A percentile compares a stretch with the other conserved stretches of the same genome.
These are phyloP conservation scores for Leptinotarsa texana DNA, from an alignment of 1,140 invertebrate genomes.

Conservation along the genomic window DNA sequence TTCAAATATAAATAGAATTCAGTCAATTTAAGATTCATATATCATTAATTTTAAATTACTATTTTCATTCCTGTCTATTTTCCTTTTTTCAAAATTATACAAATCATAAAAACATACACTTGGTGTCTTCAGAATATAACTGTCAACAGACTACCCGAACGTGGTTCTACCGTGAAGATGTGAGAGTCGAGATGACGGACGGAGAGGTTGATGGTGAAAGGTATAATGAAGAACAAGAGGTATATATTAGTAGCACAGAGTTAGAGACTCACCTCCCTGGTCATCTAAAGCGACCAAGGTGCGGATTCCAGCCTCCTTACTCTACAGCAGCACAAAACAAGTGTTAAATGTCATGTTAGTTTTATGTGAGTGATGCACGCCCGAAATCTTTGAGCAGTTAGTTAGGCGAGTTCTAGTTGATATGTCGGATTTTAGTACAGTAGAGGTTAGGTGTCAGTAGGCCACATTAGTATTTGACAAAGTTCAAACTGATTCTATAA, in stretches of 20 bases:
- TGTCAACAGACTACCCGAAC: not conserved
- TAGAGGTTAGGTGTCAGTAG: no score
- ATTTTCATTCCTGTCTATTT: no score
- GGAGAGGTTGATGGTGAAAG: conserved; percentile 18
- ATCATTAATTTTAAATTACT: no score
- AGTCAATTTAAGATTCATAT: no score
- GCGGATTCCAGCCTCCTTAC: conserved; percentile 99
- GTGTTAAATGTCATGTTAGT: conserved; percentile 61
- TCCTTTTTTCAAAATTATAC: no score
- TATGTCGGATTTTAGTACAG: no score
- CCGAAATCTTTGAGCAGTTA: conserved; percentile 36
- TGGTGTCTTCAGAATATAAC: no score
- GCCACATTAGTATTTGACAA: no score
- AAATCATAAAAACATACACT: no score
- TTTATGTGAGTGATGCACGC: conserved; percentile 44
- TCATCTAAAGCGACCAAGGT: conserved; percentile 98
- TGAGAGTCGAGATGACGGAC: conserved; percentile 22
- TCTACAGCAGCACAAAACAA: conserved; percentile 84
- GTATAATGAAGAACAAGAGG: conserved; percentile 26
- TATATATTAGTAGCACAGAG: conserved; percentile 22
- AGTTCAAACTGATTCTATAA: no score
- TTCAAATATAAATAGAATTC: no score
- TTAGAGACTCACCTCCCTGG: conserved; percentile 93
- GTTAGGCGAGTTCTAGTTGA: conserved; percentile 13
- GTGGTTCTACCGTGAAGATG: conserved; percentile 20